Evolutionary conservation across 1,140 invertebrate genomes (phyloP).

Genomic region (Idris sp.): DNA sequence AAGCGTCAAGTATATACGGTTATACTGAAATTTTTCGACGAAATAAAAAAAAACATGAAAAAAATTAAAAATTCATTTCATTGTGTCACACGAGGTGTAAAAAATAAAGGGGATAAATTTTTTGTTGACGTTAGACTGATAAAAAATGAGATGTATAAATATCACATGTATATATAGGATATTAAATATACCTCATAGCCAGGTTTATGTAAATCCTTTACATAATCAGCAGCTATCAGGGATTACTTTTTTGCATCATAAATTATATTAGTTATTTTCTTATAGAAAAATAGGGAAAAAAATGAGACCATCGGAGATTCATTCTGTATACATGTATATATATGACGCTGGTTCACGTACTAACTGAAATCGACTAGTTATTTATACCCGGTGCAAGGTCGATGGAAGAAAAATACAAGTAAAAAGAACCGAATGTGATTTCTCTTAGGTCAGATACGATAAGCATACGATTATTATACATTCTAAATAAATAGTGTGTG

Average conservation of each 20-base stretch:
- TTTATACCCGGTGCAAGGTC: conserved; percentile 73
- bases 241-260: conserved; percentile 45
- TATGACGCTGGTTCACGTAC: conserved; percentile 71
- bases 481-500: conserved; percentile 77
- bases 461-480: conserved; percentile 76
- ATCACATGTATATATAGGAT: conserved; percentile 38
- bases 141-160: conserved; percentile 50
- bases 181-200: too few relatives aligned
- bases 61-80: conserved; percentile 32
- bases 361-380: conserved; percentile 69
- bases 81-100: conserved; percentile 30
- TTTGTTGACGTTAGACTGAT: conserved; percentile 44
- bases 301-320: conserved; percentile 63
- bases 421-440: conserved; percentile 74
- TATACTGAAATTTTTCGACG: conserved; percentile 61
- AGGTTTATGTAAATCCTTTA: too few relatives aligned
- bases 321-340: conserved; percentile 67
- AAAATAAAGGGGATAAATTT: conserved; percentile 35
- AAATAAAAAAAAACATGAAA: too few relatives aligned
- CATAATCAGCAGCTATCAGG: too few relatives aligned
- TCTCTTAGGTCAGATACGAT: conserved; percentile 75
- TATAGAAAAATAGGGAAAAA: conserved; percentile 44
- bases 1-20: conserved; percentile 57
- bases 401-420: conserved; percentile 65
- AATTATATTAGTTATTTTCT: conserved; percentile 54